These are phyloP conservation scores for Oostethus manadensis DNA, from an alignment of 2,113 vertebrate species.

Conservation along the genomic window DNA sequence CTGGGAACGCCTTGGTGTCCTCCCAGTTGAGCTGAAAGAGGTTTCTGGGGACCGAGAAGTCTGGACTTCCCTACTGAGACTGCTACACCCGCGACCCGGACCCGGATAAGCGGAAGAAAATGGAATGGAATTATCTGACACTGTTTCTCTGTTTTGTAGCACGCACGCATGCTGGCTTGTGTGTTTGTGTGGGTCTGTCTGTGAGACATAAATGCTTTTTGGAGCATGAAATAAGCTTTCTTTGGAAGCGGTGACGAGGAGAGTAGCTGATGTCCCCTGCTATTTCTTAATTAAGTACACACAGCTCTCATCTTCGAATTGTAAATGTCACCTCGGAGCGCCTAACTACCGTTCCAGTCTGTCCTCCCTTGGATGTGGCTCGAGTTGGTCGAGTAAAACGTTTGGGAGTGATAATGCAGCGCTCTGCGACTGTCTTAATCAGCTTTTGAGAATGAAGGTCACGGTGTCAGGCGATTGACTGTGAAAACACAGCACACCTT, in stretches of 20 bases:
- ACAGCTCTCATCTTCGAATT: conserved; percentile 44
- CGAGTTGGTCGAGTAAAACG: conserved; percentile 28
- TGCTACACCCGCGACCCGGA: too few species aligned
- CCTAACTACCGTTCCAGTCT: conserved; percentile 24
- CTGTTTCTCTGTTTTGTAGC: neutral
- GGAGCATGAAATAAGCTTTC: conserved; percentile 72
- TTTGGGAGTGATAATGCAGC: conserved; percentile 27
- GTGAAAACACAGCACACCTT: conserved; percentile 10
- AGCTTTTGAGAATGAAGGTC: conserved; percentile 13
- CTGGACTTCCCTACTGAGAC: too few species aligned
- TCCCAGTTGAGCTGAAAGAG: too few species aligned
- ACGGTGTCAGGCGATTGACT: conserved; percentile 4
- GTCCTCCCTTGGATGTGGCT: conserved; percentile 29
- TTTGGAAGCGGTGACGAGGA: conserved; percentile 40
- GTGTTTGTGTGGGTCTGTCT: neutral
- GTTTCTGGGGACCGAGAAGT: too few species aligned
- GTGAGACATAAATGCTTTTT: conserved; percentile 38
- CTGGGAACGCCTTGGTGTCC: too few species aligned
- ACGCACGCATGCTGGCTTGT: neutral
- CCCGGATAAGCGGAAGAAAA: too few species aligned
- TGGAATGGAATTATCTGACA: too few species aligned
- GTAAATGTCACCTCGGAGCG: conserved; percentile 52
- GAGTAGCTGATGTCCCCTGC: conserved; percentile 51
- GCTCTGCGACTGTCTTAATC: conserved; percentile 23
- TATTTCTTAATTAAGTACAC: conserved; percentile 68